A percentile compares a stretch with the other conserved stretches of the same genome.
phyloP scores from a whole-genome alignment of 2,888 invertebrate genomes.

The Oxycera nigricornis region DNA sequence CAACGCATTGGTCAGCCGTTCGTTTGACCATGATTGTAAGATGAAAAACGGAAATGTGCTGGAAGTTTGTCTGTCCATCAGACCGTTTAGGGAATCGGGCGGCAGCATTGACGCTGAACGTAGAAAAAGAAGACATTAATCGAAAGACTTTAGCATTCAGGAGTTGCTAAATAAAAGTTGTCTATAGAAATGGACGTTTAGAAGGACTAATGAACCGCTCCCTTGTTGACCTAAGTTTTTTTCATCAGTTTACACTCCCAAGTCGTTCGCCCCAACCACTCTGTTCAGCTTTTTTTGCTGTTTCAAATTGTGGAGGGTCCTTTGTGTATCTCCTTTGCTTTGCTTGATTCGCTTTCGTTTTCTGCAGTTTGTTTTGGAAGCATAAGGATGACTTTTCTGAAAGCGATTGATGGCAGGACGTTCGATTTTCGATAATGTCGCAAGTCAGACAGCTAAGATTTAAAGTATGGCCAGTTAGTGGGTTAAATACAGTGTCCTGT shows the following conservation, averaged over 20 bases:
- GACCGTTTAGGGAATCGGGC: neutral
- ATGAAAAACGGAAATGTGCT: neutral
- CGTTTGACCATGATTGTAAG: neutral
- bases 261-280: no score
- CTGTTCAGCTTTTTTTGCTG: no score
- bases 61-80: neutral
- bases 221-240: slow-evolving; percentile 41
- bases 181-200: slow-evolving; percentile 36
- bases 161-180: slow-evolving; percentile 42
- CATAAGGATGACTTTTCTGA: no score
- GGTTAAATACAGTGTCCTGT: neutral
- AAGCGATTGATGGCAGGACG: no score
- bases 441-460: slow-evolving; percentile 13
- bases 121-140: neutral
- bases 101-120: neutral
- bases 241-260: no score
- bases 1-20: slow-evolving; percentile 26
- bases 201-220: slow-evolving; percentile 45
- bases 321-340: no score
- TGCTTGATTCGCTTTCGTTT: no score
- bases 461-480: slow-evolving; percentile 7
- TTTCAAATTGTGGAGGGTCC: no score
- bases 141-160: slow-evolving; percentile 18
- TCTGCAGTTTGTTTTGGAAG: no score
- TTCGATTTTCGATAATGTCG: no score